These are phyloP conservation scores for Penaeus indicus DNA, from an alignment of 1,140 invertebrate genomes.

Conservation along the genomic window DNA sequence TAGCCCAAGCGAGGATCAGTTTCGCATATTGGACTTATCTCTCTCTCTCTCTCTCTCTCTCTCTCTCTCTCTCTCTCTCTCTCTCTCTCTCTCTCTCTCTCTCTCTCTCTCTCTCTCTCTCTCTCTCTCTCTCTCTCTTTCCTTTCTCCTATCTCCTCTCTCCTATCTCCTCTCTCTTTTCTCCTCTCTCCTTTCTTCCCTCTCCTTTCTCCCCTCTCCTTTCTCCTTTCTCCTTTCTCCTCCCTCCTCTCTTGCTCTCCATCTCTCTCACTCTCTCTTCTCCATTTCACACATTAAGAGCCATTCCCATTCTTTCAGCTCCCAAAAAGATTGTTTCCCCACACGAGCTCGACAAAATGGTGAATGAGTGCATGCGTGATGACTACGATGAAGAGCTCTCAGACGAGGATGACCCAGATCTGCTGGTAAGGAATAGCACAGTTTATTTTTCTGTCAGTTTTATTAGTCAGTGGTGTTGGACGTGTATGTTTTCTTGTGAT, in stretches of 20 bases:
- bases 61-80: neutral
- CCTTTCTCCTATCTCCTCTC: neutral
- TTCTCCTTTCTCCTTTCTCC: neutral
- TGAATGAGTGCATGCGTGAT: conserved; percentile 72
- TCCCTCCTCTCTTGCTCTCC: neutral
- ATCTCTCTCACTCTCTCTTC: neutral
- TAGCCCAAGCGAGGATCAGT: too few species aligned
- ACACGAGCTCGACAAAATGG: conserved; percentile 59
- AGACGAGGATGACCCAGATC: conserved; percentile 81
- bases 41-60: neutral
- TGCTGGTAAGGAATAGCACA: conserved; percentile 73
- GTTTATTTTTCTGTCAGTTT: too few species aligned
- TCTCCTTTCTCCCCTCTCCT: neutral
- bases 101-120: neutral
- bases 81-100: conserved; percentile 1
- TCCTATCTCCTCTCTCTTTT: neutral
- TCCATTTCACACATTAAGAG: neutral
- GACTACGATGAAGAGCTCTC: conserved; percentile 79
- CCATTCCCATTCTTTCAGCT: conserved; percentile 7
- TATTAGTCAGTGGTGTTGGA: too few species aligned
- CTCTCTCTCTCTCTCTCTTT: neutral
- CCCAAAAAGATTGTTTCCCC: conserved; percentile 41
- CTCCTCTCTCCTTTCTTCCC: too few species aligned
- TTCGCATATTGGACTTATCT: too few species aligned
- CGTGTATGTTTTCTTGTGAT: too few species aligned